phyloP scores from a whole-genome alignment of 2,113 vertebrate genomes.

The Lasiurus cinereus region DNA sequence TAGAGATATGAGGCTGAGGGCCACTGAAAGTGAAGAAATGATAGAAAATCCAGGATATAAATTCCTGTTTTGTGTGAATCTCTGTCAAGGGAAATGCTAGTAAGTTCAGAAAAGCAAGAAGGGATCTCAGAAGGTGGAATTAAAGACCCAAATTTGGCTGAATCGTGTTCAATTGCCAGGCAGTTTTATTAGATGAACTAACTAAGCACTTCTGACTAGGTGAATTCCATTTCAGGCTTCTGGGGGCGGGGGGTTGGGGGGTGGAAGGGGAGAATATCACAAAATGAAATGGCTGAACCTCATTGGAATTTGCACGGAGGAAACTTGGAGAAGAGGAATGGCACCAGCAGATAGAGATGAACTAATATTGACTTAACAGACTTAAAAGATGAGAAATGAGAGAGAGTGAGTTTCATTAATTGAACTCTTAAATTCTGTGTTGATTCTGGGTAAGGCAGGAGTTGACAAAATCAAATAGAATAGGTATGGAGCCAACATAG shows the following conservation, averaged over 20 bases:
- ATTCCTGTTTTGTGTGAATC: neutral
- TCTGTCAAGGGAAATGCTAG: neutral
- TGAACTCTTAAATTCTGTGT: conserved; percentile 65
- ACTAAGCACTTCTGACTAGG: neutral
- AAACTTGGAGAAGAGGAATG: neutral
- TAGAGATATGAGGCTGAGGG: neutral
- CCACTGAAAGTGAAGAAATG: neutral
- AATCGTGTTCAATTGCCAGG: neutral
- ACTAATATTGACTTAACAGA: conserved; percentile 51
- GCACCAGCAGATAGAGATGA: neutral
- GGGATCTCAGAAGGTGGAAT: neutral
- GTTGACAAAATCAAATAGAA: conserved; percentile 65
- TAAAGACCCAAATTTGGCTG: neutral
- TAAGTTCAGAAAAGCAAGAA: neutral
- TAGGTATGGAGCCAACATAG: conserved; percentile 38
- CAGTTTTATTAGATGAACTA: neutral
- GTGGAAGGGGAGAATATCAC: neutral
- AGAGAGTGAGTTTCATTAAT: conserved; percentile 10
- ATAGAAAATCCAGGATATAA: neutral
- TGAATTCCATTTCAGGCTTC: neutral
- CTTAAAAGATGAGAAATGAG: neutral
- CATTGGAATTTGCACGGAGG: neutral
- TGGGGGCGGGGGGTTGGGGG: neutral
- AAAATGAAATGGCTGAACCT: neutral
- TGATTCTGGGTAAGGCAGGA: conserved; percentile 65